Evolutionary conservation across 2,888 invertebrate species (phyloP), one percentile per base, ranked within the genome.

Genomic region (Cerceris ruficornis): DNA sequence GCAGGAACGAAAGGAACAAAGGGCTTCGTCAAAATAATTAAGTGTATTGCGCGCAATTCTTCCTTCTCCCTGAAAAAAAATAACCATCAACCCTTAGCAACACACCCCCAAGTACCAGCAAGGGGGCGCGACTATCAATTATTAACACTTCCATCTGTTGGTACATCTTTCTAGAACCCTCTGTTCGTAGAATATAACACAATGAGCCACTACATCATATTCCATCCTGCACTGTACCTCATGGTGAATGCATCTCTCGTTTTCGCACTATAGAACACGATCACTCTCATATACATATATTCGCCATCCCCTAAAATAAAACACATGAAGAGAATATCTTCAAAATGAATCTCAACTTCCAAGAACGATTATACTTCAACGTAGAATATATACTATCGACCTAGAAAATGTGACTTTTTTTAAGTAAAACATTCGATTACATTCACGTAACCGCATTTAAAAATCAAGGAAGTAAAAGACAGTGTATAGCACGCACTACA

Each of bases 111-210:
- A 87, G 80, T 88, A 87, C 86, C 87, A 88, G 82, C 83, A 81
- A 86, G 84, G 88, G 91, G 91, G 89, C 90, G 88, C 88, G 90
- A 90, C 88, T 88, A 91, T 91, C 90, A 90, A 91, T 91, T 91
- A 91, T 91, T 91, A 91, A 91, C 91, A 91, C 90, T 89, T 91
- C 91, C 91, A 91, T 91, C 91, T 91, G 91, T 91, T 88, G 87
- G 88, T 89, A 81, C 87, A 89, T 91, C 89, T 90, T 90, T 85
- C 88, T 75, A 76, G 80, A 75, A 55, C 75, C 77, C 75, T 80
- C 75, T 52, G 59, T 75, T 75, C 72, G 75, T 78, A 77, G 78
- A 82, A 74, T 74, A 39, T 65, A 75, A 82, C 77, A 86, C 85
- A 88, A 86, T 85, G 71, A 80, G 64, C 75, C 73, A 78, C 83